Evolutionary conservation across 2,797 vertebrate genomes (phyloP).

Genomic region (Phataginus tricuspis): DNA sequence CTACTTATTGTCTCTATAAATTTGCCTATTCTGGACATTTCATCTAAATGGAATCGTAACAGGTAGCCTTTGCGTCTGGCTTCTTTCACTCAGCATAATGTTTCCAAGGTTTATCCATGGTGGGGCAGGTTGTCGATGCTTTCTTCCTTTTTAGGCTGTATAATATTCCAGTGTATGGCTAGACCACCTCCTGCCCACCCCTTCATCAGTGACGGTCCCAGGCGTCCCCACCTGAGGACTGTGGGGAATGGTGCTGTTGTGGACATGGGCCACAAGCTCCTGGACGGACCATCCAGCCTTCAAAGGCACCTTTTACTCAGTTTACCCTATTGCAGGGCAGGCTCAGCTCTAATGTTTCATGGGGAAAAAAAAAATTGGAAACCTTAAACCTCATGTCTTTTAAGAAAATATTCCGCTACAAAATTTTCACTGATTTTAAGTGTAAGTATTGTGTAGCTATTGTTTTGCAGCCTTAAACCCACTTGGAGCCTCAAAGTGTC

Average conservation of each 20-base stretch:
- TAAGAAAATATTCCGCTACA: not conserved
- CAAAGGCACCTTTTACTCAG: not conserved
- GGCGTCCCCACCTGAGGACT: not conserved
- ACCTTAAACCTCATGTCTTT: not conserved
- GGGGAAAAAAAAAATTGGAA: not conserved
- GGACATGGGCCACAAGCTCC: no score
- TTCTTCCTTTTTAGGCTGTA: not conserved
- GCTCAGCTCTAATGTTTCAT: not conserved
- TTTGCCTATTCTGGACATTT: not conserved
- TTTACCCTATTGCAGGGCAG: not conserved
- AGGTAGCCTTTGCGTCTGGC: not conserved
- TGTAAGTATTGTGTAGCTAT: not conserved
- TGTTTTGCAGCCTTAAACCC: not conserved
- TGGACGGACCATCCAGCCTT: not conserved
- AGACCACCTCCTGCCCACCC: not conserved
- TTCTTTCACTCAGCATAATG: not conserved
- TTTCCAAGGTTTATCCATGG: not conserved
- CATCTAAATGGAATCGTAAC: not conserved
- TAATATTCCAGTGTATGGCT: not conserved
- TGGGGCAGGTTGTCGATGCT: not conserved
- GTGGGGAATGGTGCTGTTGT: not conserved
- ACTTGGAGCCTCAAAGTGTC: not conserved
- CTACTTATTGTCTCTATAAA: not conserved
- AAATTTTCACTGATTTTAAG: not conserved
- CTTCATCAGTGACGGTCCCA: fast-evolving